Evolutionary conservation across 2,113 vertebrate genomes (phyloP).

Genomic region (Falcunculus frontatus): DNA sequence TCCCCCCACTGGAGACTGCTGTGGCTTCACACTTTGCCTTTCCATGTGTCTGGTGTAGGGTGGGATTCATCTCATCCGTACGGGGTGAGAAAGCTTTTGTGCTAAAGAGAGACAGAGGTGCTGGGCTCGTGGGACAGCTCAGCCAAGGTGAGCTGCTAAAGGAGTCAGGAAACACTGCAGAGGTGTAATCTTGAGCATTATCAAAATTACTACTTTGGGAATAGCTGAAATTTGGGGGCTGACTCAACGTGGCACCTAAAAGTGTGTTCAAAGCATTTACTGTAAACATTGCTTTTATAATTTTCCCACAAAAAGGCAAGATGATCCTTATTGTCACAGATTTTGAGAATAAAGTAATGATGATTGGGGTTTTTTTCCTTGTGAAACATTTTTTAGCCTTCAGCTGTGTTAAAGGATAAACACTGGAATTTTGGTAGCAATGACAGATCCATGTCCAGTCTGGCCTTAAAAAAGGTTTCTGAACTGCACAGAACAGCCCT

Average conservation of each 20-base stretch:
- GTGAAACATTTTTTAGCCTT: background rate
- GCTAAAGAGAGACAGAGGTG: background rate
- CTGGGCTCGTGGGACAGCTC: background rate
- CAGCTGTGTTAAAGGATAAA: background rate
- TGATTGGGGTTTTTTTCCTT: background rate
- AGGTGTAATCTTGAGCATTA: background rate
- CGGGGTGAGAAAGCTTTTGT: background rate
- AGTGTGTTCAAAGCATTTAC: background rate
- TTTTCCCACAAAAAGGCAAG: background rate
- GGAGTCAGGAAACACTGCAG: background rate
- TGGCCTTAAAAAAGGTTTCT: background rate
- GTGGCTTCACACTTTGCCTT: rapidly evolving
- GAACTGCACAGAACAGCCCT: background rate
- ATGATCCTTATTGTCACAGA: background rate
- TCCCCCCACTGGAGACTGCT: rapidly evolving
- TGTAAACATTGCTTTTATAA: background rate
- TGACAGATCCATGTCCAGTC: background rate
- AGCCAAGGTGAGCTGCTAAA: background rate
- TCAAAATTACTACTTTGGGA: background rate
- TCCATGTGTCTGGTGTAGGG: rapidly evolving
- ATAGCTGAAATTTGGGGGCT: background rate
- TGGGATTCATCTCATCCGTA: rapidly evolving
- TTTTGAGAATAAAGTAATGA: background rate
- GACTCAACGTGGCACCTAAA: background rate
- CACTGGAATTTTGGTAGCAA: background rate